Percentiles rank a stretch among this genome's conserved stretches.
Evolutionary conservation across 92 coral and sea anemone species (phyloP).

Genomic region (Phenganax stokvisi): DNA sequence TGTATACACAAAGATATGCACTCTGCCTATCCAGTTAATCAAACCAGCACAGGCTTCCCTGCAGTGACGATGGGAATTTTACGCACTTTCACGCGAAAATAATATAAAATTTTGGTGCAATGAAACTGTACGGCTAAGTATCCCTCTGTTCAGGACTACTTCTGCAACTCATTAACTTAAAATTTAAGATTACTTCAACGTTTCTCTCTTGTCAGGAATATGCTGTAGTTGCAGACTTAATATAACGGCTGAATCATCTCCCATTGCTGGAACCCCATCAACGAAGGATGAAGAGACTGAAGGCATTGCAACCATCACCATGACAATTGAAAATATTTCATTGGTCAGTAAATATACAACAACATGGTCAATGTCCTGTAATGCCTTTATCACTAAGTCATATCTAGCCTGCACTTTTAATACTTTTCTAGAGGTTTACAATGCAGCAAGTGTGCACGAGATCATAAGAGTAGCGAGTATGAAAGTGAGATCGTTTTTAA

Average conservation of each 20-base stretch:
- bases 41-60: slow-evolving; percentile 25
- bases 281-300: slow-evolving; percentile 31
- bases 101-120: slow-evolving; percentile 22
- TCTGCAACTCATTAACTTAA: slow-evolving; percentile 26
- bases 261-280: slow-evolving; percentile 40
- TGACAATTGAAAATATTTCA: slow-evolving; percentile 49
- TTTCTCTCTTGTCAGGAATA: slow-evolving; percentile 40
- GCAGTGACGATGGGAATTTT: slow-evolving; percentile 16
- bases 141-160: slow-evolving; percentile 20
- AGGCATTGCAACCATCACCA: slow-evolving; percentile 37
- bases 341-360: slow-evolving; percentile 35
- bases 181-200: slow-evolving; percentile 20
- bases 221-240: slow-evolving; percentile 48
- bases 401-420: slow-evolving; percentile 17
- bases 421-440: slow-evolving; percentile 18
- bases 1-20: slow-evolving; percentile 7
- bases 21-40: slow-evolving; percentile 2
- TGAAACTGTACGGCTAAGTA: slow-evolving; percentile 9
- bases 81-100: slow-evolving; percentile 19
- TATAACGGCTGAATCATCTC: slow-evolving; percentile 35
- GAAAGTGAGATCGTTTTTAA: slow-evolving; percentile 5
- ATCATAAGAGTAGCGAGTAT: not conserved
- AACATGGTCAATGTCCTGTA: slow-evolving; percentile 9
- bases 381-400: not conserved
- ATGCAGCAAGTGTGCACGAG: slow-evolving; percentile 15